These are phyloP conservation scores for Propithecus deckenii DNA, from an alignment of 2,797 vertebrate species.

Conservation along the genomic window DNA sequence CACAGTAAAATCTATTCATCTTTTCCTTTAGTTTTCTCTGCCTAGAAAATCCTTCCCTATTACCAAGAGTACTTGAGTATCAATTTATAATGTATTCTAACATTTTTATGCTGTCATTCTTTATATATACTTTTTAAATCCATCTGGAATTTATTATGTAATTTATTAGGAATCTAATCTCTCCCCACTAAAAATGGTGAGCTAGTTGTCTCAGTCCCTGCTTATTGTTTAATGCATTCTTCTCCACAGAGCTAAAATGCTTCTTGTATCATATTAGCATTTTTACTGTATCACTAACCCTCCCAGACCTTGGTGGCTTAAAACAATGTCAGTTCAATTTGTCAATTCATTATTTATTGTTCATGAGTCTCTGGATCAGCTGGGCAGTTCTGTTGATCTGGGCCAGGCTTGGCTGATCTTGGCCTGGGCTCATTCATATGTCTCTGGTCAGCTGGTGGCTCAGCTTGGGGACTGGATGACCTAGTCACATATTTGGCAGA, in stretches of 20 bases:
- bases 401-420: not conserved
- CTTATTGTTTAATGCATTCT: not conserved
- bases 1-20: not conserved
- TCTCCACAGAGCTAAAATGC: not conserved
- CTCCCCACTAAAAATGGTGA: conserved; percentile 32
- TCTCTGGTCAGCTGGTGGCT: not conserved
- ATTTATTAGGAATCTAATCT: conserved; percentile 48
- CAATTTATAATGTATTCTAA: conserved; percentile 54
- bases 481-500: not conserved
- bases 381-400: not conserved
- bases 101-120: conserved; percentile 33
- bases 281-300: not conserved
- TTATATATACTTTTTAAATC: conserved; percentile 26
- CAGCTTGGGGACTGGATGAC: not conserved
- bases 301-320: not conserved
- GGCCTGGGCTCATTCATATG: not conserved
- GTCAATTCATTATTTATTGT: not conserved
- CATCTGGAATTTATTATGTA: conserved; percentile 56
- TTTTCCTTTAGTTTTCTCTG: conserved; percentile 17
- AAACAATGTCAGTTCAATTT: not conserved
- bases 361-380: not conserved
- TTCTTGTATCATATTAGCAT: not conserved
- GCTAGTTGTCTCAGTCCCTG: not conserved
- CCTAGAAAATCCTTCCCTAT: conserved; percentile 13
- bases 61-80: conserved; percentile 28